Conservation (phyloP, 1,140 invertebrate species). For the Hyphantria cunea region DNA sequence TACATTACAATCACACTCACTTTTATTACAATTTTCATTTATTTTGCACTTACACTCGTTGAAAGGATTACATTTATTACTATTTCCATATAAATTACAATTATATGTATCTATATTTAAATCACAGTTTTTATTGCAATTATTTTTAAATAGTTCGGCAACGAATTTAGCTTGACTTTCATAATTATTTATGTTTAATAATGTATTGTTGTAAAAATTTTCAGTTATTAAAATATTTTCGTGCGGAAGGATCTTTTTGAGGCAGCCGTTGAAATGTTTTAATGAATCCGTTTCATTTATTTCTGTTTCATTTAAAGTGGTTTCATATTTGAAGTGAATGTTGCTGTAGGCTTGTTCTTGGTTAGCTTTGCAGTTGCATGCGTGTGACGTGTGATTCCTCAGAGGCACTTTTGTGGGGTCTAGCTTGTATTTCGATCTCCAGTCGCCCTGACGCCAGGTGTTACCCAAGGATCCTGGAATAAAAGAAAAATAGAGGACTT, state of each 20-base stretch:
- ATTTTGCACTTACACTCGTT: constrained; percentile 38
- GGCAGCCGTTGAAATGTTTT: constrained; percentile 36
- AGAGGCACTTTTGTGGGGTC: constrained; percentile 57
- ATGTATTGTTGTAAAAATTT: constrained; percentile 63
- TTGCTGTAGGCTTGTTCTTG: not conserved
- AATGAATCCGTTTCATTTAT: constrained; percentile 29
- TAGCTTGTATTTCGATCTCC: constrained; percentile 63
- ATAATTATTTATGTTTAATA: constrained; percentile 57
- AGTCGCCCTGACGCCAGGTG: constrained; percentile 79
- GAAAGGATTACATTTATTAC: constrained; percentile 5
- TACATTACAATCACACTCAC: constrained; percentile 41
- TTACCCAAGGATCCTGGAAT: constrained; percentile 74
- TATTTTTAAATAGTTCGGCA: constrained; percentile 56
- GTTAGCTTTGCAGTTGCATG: constrained; percentile 29
- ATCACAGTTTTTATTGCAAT: constrained; percentile 30
- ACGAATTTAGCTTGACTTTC: constrained; percentile 70
- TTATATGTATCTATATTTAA: constrained; percentile 12
- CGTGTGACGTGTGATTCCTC: constrained; percentile 30
- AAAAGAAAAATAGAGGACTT: not conserved
- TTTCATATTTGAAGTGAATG: constrained; percentile 17
- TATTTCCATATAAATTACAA: constrained; percentile 8
- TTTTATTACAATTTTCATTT: constrained; percentile 16
- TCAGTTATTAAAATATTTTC: constrained; percentile 64
- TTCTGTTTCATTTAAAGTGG: constrained; percentile 28
- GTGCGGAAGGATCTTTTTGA: constrained; percentile 50